These are phyloP conservation scores for Spodoptera frugiperda DNA, from an alignment of 1,140 invertebrate species.

Conservation along the genomic window DNA sequence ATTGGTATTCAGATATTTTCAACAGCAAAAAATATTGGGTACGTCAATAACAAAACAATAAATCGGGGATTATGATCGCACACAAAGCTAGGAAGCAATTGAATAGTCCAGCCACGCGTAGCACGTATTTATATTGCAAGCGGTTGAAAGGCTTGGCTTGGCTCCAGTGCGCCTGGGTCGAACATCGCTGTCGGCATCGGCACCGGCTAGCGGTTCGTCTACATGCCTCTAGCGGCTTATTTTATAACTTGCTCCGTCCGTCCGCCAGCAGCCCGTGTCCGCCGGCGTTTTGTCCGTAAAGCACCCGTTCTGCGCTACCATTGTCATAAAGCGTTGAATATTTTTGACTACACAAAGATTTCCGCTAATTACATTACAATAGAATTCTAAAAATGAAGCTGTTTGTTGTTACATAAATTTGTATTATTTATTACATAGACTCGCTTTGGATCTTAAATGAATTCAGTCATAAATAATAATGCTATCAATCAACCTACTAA, in stretches of 20 bases:
- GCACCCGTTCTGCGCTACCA: conserved; percentile 30
- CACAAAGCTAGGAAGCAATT: conserved; percentile 45
- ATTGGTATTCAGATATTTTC: conserved; percentile 2
- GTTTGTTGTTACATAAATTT: too few relatives aligned
- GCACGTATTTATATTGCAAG: conserved; percentile 55
- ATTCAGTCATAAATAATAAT: too few relatives aligned
- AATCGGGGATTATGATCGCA: conserved; percentile 31
- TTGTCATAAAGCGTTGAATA: conserved; percentile 38
- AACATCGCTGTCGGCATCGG: conserved; percentile 43
- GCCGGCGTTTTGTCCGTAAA: conserved; percentile 31
- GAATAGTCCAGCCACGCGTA: conserved; percentile 48
- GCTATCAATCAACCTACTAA: background rate
- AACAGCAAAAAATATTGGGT: conserved; percentile 15
- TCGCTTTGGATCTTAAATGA: too few relatives aligned
- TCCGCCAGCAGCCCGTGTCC: background rate
- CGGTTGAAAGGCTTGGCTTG: conserved; percentile 58
- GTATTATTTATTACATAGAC: too few relatives aligned
- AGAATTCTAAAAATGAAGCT: too few relatives aligned
- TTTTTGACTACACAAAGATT: conserved; percentile 27
- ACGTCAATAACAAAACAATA: conserved; percentile 42
- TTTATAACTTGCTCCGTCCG: conserved; percentile 51
- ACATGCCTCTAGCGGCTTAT: conserved; percentile 48
- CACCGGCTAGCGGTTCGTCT: conserved; percentile 40
- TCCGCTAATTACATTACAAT: background rate
- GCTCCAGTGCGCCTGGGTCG: conserved; percentile 51